Base-by-base conservation (phyloP, 2,797 vertebrate genomes). In the Chanos chanos region DNA sequence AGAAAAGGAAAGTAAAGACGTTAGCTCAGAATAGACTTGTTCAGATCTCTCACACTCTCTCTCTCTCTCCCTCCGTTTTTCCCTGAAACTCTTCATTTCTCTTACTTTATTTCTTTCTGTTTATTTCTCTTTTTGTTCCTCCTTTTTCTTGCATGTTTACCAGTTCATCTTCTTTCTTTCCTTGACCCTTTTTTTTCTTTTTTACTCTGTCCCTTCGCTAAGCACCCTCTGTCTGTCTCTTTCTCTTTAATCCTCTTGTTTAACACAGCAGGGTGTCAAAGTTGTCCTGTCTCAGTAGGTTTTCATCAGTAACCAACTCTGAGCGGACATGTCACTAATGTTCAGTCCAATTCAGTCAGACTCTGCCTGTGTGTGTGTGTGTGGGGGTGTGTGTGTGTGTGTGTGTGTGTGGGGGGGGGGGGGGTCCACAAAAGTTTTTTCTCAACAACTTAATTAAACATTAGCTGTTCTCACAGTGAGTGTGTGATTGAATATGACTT, bases 1-100 rank as follows among this genome's bases (percentile, higher is more conserved):
- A 82, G 80, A 84, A 86, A 83, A 83, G 80, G 81, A 86, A 88
- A 80, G 81, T 78, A 79, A 81, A 85, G 80, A 78, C 77, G 68
- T 73, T 73, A 10, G 58, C 79, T 82, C 56, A 68, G 76, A 85
- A 80, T 79, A 83, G 83, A 81, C 31, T 59, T 28, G 73, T 79
- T 74, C 65, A 74, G 71, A 18, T 66, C 60, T 24, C 54, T 77
- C 64, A 19, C 21, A 12, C 10, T 40, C 22, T 39, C 12, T 7
- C 39, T 19, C 41, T 33, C 16, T 30, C 13, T 28, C 30, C 15
- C 43, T 19, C 10, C 58, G 10, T 45, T 21, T 57, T 12, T 8
- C 28, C 43, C 27, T 25, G 19, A 51, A 5, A 10, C 28, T 1
- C 2, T 37, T 15, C 41, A 10, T 4, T 6, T 39, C 39, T 47